These are phyloP conservation scores for Clepsis dumicolana DNA, from an alignment of 2,888 invertebrate species.

Conservation along the genomic window DNA sequence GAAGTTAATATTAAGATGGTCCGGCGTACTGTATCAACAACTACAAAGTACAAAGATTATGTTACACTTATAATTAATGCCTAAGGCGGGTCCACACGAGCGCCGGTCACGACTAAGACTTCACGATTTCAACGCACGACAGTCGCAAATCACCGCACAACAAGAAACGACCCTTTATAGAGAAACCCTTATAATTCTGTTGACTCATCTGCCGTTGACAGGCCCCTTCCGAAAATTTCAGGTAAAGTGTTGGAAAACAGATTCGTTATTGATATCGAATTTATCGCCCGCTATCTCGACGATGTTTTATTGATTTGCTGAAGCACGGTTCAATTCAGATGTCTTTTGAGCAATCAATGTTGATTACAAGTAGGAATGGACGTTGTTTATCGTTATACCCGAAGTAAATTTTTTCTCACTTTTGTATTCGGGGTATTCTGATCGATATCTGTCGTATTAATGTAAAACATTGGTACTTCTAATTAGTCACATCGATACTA, in stretches of 20 bases:
- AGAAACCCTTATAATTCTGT: slow-evolving; percentile 34
- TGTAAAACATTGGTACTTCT: too few relatives aligned
- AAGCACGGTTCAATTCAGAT: neutral
- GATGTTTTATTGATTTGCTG: slow-evolving; percentile 19
- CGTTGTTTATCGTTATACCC: slow-evolving; percentile 1
- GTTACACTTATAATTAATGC: slow-evolving; percentile 40
- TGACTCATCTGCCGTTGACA: slow-evolving; percentile 29
- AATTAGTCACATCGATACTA: too few relatives aligned
- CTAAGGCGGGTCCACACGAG: slow-evolving; percentile 47
- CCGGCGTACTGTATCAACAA: too few relatives aligned
- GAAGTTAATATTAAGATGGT: too few relatives aligned
- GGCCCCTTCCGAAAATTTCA: slow-evolving; percentile 3
- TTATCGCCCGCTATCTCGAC: slow-evolving; percentile 13
- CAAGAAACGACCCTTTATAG: slow-evolving; percentile 18
- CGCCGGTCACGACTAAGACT: slow-evolving; percentile 49
- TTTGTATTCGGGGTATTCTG: too few relatives aligned
- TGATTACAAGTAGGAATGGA: neutral
- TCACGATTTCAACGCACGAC: slow-evolving; percentile 51
- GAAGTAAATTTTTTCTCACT: neutral
- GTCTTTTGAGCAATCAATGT: neutral
- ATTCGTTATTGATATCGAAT: slow-evolving; percentile 14
- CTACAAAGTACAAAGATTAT: slow-evolving; percentile 37
- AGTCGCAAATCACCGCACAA: slow-evolving; percentile 27
- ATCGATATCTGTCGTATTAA: too few relatives aligned
- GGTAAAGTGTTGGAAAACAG: slow-evolving; percentile 24